These are phyloP conservation scores for Falco cherrug DNA, from an alignment of 2,797 vertebrate species.

Conservation along the genomic window DNA sequence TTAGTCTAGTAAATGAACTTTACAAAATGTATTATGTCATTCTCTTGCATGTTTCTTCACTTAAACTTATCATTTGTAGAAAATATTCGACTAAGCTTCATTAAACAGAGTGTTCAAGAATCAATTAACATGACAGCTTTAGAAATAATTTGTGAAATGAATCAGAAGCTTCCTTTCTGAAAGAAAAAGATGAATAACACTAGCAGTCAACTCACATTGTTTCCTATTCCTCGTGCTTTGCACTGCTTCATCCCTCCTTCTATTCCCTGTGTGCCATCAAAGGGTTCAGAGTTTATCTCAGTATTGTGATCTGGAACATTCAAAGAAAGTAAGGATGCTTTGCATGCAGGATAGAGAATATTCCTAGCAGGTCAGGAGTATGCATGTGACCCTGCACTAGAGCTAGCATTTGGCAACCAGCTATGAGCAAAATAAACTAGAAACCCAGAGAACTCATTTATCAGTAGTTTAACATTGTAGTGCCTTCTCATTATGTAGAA, in stretches of 20 bases:
- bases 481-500: neutral
- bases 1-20: neutral
- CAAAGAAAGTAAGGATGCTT: neutral
- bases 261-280: neutral
- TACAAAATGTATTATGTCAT: neutral
- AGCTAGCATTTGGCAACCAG: neutral
- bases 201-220: neutral
- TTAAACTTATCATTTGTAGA: neutral
- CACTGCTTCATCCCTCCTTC: neutral
- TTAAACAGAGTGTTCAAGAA: neutral
- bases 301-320: neutral
- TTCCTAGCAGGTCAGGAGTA: neutral
- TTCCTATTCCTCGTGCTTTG: neutral
- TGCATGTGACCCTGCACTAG: neutral
- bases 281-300: neutral
- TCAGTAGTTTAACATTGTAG: neutral
- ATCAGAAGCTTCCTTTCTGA: neutral
- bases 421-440: neutral
- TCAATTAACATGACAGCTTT: neutral
- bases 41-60: neutral
- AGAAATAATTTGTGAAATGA: neutral
- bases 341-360: neutral
- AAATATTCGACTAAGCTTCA: conserved; percentile 11
- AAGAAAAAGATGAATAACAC: neutral
- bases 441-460: neutral